These are phyloP conservation scores for Cranoglanis bouderius DNA, from an alignment of 2,113 vertebrate genomes.

Conservation along the genomic window DNA sequence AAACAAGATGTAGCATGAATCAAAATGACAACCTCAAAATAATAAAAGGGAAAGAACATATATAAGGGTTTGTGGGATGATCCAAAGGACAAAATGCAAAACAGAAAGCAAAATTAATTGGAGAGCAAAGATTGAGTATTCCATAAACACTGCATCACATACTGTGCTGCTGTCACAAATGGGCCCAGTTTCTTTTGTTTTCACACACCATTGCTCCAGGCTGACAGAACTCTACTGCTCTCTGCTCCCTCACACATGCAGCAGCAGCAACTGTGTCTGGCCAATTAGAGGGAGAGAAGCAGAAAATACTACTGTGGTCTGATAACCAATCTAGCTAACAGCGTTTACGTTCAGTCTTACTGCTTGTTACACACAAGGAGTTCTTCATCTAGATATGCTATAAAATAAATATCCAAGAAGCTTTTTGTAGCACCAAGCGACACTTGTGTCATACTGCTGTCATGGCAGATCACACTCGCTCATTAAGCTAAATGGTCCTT, in stretches of 20 bases:
- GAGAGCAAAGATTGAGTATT: slow-evolving; percentile 10
- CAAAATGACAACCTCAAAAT: slow-evolving; percentile 8
- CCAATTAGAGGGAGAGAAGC: slow-evolving; percentile 62
- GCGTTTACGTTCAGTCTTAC: slow-evolving; percentile 7
- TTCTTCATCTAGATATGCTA: not conserved
- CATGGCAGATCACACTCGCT: not conserved
- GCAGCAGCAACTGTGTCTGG: slow-evolving; percentile 49
- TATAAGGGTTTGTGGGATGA: slow-evolving; percentile 4
- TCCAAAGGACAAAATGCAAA: slow-evolving; percentile 11
- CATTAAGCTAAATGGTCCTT: not conserved
- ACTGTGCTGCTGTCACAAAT: slow-evolving; percentile 52
- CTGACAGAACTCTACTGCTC: slow-evolving; percentile 59
- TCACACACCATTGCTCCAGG: slow-evolving; percentile 62
- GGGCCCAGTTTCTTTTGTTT: slow-evolving; percentile 60
- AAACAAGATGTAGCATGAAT: not conserved
- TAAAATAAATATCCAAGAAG: slow-evolving; percentile 26
- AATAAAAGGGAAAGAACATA: not conserved
- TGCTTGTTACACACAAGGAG: slow-evolving; percentile 29
- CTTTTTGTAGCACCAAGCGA: not conserved
- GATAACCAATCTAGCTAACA: slow-evolving; percentile 47
- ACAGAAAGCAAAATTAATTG: not conserved
- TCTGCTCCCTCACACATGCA: slow-evolving; percentile 55
- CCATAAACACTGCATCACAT: slow-evolving; percentile 32
- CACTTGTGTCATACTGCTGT: not conserved
- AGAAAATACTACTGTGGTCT: slow-evolving; percentile 25